A percentile compares a stretch with the other conserved stretches of the same genome.
Conservation (phyloP, 92 coral and sea anemone genomes). For the Actinernus sp. region DNA sequence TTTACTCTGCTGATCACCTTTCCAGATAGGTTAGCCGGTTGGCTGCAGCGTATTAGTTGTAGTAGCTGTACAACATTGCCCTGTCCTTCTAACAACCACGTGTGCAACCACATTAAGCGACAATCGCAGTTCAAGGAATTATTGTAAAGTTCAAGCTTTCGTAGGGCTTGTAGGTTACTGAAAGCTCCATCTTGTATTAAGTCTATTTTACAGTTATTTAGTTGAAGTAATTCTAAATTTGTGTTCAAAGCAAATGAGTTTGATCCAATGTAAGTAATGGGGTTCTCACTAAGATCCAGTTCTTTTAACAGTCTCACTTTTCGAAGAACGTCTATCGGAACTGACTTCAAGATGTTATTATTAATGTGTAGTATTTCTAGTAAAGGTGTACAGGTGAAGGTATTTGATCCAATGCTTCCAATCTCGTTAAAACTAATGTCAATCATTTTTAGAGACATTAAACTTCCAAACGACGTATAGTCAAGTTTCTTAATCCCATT, state of each 20-base stretch:
- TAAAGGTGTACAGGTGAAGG: constrained; percentile 55
- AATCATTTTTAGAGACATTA: constrained; percentile 64
- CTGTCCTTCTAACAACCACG: constrained; percentile 40
- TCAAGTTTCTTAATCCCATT: constrained; percentile 27
- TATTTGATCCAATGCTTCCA: constrained; percentile 11
- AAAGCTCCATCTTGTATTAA: constrained; percentile 47
- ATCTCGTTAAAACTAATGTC: constrained; percentile 60
- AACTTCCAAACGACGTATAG: constrained; percentile 45
- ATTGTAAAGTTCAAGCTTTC: constrained; percentile 16
- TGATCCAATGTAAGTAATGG: constrained; percentile 32
- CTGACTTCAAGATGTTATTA: constrained; percentile 19
- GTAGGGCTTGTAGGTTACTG: constrained; percentile 12
- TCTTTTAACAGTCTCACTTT: constrained; percentile 34
- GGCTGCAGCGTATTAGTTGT: constrained; percentile 18
- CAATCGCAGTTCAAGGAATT: constrained; percentile 82
- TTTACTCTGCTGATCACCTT: constrained; percentile 15
- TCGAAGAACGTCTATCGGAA: constrained; percentile 32
- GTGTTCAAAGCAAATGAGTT: constrained; percentile 44
- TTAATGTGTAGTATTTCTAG: constrained; percentile 38
- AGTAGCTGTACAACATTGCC: constrained; percentile 9
- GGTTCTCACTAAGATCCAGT: constrained; percentile 63
- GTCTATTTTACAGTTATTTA: constrained; percentile 39
- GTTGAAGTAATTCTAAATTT: constrained; percentile 22
- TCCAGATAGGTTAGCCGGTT: constrained; percentile 32
- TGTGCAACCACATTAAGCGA: constrained; percentile 47